A percentile compares a stretch with the other conserved stretches of the same genome.
Conservation (phyloP, 2,888 invertebrate species). For the Phoronis australis region DNA sequence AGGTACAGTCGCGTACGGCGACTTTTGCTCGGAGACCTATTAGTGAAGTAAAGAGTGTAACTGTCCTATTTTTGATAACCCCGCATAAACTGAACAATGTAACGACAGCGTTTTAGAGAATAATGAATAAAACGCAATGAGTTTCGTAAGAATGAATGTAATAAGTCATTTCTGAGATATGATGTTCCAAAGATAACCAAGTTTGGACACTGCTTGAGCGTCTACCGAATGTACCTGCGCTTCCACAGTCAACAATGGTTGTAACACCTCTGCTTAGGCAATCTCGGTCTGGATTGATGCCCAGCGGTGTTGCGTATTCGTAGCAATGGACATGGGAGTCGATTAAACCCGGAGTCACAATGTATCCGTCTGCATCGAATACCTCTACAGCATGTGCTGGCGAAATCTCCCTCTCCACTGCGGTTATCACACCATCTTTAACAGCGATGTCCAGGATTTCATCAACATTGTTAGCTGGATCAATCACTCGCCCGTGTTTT, state of each 20-base stretch:
- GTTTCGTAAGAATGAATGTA: too few relatives aligned
- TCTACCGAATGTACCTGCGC: conserved; percentile 37
- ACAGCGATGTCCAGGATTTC: conserved; percentile 21
- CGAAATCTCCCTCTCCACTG: neutral
- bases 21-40: neutral
- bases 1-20: too few relatives aligned
- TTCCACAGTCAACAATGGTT: conserved; percentile 38
- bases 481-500: conserved; percentile 31
- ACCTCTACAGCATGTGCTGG: too few relatives aligned
- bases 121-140: too few relatives aligned
- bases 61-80: too few relatives aligned
- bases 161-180: too few relatives aligned
- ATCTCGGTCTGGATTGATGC: conserved; percentile 32
- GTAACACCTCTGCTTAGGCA: conserved; percentile 39
- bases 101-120: neutral
- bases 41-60: neutral
- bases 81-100: too few relatives aligned
- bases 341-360: conserved; percentile 40
- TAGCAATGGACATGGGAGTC: conserved; percentile 44
- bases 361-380: conserved; percentile 32
- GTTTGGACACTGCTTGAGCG: neutral
- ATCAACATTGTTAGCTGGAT: conserved; percentile 30
- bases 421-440: conserved; percentile 14
- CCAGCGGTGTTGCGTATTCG: conserved; percentile 37
- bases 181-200: too few relatives aligned